Evolutionary conservation across 2,797 vertebrate genomes (phyloP).

Genomic region (Micropoecilia bifurca): DNA sequence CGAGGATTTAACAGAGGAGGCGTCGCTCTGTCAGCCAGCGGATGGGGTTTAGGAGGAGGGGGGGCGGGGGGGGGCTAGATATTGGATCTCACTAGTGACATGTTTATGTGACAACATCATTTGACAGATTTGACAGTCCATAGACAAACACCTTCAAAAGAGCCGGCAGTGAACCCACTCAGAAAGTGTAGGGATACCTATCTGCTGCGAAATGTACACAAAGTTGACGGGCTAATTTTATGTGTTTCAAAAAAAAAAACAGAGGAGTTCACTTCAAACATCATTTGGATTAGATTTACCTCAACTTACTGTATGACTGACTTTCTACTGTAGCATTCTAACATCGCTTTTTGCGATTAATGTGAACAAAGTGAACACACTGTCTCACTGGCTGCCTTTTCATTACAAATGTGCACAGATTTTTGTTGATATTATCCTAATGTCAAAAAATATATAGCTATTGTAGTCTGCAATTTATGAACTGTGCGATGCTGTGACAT

Average conservation of each 20-base stretch:
- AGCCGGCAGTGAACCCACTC: constrained; percentile 45
- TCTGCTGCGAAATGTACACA: constrained; percentile 62
- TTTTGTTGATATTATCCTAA: too few relatives aligned
- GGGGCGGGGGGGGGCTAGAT: constrained; percentile 59
- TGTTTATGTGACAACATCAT: constrained; percentile 80
- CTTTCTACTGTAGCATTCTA: background rate
- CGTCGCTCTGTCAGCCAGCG: constrained; percentile 69
- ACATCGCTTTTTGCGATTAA: background rate
- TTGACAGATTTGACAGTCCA: constrained; percentile 74
- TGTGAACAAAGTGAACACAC: too few relatives aligned
- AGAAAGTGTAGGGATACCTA: constrained; percentile 60
- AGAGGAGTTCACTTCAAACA: constrained; percentile 37
- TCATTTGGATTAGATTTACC: constrained; percentile 22
- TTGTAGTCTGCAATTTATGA: too few relatives aligned
- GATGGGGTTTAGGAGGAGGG: constrained; percentile 38
- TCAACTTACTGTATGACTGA: constrained; percentile 21
- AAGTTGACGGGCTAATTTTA: constrained; percentile 51
- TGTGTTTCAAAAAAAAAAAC: constrained; percentile 14
- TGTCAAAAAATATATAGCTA: too few relatives aligned
- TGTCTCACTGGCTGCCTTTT: background rate
- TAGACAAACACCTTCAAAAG: constrained; percentile 80
- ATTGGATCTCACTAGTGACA: constrained; percentile 77
- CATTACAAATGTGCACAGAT: too few relatives aligned
- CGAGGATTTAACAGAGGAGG: constrained; percentile 65
- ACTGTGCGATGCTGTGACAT: too few relatives aligned